Percentiles rank a stretch among this genome's conserved stretches.
Conservation (phyloP, 2,797 vertebrate species). For the Falco naumanni region DNA sequence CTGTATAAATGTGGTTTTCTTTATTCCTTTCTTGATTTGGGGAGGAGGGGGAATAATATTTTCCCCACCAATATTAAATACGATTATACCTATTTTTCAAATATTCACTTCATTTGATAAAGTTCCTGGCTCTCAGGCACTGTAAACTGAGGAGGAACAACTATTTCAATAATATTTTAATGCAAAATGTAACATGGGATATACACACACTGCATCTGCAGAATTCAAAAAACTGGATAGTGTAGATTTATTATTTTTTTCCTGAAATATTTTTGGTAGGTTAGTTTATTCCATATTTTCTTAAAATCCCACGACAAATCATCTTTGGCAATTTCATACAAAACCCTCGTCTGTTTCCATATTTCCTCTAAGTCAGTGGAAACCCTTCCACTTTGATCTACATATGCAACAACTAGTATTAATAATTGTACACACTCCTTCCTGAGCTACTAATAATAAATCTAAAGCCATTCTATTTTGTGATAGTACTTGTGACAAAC, state of each 20-base stretch:
- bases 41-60: background rate
- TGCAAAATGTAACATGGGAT: background rate
- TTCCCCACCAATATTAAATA: background rate
- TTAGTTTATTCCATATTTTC: no score
- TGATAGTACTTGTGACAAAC: no score
- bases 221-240: background rate
- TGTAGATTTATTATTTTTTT: background rate
- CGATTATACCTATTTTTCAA: background rate
- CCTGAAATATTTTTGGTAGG: background rate
- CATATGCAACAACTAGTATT: no score
- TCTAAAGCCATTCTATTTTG: no score
- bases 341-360: no score
- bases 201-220: background rate
- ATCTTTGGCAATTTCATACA: no score
- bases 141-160: background rate
- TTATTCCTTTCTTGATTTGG: background rate
- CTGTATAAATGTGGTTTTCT: background rate
- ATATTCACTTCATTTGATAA: background rate
- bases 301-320: no score
- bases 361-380: no score
- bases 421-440: no score
- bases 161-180: background rate
- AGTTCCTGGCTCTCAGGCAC: background rate
- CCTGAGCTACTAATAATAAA: no score
- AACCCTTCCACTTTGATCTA: no score